Base-by-base conservation (phyloP, 1,140 invertebrate species). In the Nasonia giraulti region DNA sequence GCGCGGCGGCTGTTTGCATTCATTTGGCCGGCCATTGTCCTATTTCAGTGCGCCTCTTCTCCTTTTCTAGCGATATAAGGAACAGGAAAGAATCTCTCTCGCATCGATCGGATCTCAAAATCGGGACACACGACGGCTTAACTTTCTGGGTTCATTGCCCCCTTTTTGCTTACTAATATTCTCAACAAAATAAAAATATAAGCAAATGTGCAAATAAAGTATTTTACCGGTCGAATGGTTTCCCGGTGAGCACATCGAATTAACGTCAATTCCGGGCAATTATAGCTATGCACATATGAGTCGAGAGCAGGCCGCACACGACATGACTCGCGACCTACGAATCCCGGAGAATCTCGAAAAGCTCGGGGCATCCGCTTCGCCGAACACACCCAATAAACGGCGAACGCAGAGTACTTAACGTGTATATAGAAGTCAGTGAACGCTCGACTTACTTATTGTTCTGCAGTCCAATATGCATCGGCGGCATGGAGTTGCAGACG, bases 381-480 rank as follows among this genome's bases (percentile, higher is more conserved):
- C 27, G 68, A 31, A 71, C 69, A 33, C 23, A 33, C 31, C 31
- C 31, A n/a, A 62, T 33, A 71, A 71, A 27, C 69, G 27, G 14
- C 8, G 2, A 71, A 71, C 69, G 10, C 23, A 14, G 12, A 50
- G 40, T 17, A n/a, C 20, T 4, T 5, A 20, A 14, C 17, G 11
- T 62, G 2, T 62, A 14, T 62, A 62, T n/a, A 62, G 20, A 62
- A 62, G 17, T 20, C 17, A 62, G 55, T n/a, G 55, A 71, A 31
- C 8, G 27, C 23, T 71, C 20, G 47, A 91, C 91, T 92, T 87
- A 93, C 92, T 92, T 93, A 85, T 92, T 92, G 88, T 92, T 92
- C 27, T 83, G 81, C 84, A 91, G 86, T 88, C 88, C 89, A 84
- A 89, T 87, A 80, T 91, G 91, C 55, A 85, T 47, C 86, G 91